Conservation (phyloP, 2,113 vertebrate genomes). For the Colinus virginianus region DNA sequence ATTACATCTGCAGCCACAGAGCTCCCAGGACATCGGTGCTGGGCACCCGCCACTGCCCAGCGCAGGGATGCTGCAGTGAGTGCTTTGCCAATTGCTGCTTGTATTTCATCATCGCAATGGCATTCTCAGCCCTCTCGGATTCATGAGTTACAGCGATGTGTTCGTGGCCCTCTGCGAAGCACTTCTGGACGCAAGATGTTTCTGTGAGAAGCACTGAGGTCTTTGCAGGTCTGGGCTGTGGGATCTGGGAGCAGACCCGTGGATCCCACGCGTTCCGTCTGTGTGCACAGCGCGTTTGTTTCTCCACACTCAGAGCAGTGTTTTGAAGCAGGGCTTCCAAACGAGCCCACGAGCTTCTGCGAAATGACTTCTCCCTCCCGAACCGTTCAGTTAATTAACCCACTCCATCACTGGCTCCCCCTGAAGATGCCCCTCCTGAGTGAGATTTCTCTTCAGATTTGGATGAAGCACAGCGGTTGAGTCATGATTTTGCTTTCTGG, state of each 20-base stretch:
- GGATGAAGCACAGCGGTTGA: conserved; percentile 25
- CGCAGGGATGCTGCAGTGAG: background rate
- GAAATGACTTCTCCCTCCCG: background rate
- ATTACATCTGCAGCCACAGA: conserved; percentile 20
- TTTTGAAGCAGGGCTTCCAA: background rate
- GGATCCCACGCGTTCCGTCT: rapidly evolving
- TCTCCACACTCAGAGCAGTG: background rate
- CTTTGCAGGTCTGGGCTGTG: background rate
- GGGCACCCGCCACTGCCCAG: background rate
- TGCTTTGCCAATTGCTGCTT: background rate
- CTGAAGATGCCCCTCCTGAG: background rate
- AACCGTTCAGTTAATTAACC: background rate
- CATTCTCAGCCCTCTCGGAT: background rate
- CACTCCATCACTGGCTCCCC: conserved; percentile 1
- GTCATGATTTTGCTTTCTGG: conserved; percentile 46
- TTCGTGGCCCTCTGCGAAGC: background rate
- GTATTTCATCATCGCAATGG: background rate
- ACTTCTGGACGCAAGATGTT: conserved; percentile 25
- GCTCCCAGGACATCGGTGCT: background rate
- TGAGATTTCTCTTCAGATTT: conserved; percentile 23
- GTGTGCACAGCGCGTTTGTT: background rate
- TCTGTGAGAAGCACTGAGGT: background rate
- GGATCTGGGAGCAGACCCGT: background rate
- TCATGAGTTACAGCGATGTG: background rate
- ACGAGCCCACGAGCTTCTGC: background rate